These are phyloP conservation scores for Bradypodion ventrale DNA, from an alignment of 2,797 vertebrate species.

Conservation along the genomic window DNA sequence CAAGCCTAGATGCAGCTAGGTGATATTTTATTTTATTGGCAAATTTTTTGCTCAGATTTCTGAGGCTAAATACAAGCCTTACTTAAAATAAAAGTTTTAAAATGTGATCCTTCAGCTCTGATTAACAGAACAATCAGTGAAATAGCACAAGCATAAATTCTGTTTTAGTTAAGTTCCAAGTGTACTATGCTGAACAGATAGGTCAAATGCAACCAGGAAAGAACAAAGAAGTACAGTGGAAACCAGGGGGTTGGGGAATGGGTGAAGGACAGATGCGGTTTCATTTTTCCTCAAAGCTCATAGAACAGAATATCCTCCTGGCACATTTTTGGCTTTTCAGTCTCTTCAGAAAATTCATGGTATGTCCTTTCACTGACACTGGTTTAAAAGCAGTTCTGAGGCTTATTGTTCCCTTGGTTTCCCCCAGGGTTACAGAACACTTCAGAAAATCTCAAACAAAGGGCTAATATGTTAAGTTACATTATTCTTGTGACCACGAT, in stretches of 20 bases:
- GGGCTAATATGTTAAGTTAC: not conserved
- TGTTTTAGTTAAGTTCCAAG: not conserved
- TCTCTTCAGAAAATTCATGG: not conserved
- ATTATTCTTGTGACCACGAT: not conserved
- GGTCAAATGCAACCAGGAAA: slow-evolving; percentile 6
- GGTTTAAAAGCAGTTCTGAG: slow-evolving; percentile 37
- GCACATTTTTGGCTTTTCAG: not conserved
- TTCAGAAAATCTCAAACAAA: slow-evolving; percentile 19
- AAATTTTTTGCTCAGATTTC: slow-evolving; percentile 7
- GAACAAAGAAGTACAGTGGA: not conserved
- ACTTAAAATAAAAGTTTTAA: slow-evolving; percentile 1
- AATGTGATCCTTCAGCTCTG: not conserved
- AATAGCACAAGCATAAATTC: slow-evolving; percentile 1
- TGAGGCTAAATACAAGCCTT: fast-evolving
- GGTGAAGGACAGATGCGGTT: slow-evolving; percentile 1
- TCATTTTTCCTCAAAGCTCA: slow-evolving; percentile 24
- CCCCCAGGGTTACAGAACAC: slow-evolving; percentile 7
- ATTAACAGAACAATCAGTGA: not conserved
- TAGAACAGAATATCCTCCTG: slow-evolving; percentile 20
- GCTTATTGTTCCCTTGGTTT: not conserved
- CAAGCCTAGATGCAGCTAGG: fast-evolving
- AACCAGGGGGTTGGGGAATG: not conserved
- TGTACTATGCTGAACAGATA: not conserved
- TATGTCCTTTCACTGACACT: slow-evolving; percentile 30
- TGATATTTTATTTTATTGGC: fast-evolving